Conservation (phyloP, 2,888 invertebrate species). For the Scaptomyza parva region DNA sequence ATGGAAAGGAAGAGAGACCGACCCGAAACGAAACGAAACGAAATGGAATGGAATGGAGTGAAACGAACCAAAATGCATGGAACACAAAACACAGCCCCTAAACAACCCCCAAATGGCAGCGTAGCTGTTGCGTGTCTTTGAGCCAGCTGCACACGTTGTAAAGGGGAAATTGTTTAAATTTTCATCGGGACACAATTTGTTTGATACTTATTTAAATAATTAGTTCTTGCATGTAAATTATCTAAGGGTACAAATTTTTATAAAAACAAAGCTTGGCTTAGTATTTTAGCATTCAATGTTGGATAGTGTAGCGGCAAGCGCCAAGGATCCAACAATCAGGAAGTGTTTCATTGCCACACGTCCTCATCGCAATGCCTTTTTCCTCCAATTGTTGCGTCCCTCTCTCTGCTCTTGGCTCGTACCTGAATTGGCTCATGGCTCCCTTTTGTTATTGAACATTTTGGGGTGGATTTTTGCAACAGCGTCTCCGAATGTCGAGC, state of each 20-base stretch:
- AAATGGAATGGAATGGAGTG: constrained; percentile 14
- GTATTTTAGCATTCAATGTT: neutral
- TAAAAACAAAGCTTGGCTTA: neutral
- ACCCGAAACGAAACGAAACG: constrained; percentile 27
- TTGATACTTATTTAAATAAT: too few species aligned
- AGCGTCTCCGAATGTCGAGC: constrained; percentile 35
- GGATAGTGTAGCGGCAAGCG: constrained; percentile 43
- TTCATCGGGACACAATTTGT: neutral
- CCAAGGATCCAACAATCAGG: constrained; percentile 70
- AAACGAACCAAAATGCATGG: constrained; percentile 21
- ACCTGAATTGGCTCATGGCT: constrained; percentile 76
- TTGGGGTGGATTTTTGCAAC: constrained; percentile 76
- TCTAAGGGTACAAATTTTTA: neutral
- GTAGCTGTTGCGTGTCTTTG: constrained; percentile 72
- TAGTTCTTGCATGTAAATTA: too few species aligned
- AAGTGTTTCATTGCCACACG: constrained; percentile 68
- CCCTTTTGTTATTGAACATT: constrained; percentile 66
- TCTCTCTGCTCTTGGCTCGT: constrained; percentile 54
- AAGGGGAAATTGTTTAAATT: constrained; percentile 19
- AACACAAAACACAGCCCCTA: constrained; percentile 43
- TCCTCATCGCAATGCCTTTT: constrained; percentile 46
- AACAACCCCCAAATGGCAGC: constrained; percentile 66
- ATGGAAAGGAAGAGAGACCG: constrained; percentile 36
- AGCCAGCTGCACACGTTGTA: constrained; percentile 39
- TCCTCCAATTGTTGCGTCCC: constrained; percentile 74